Evolutionary conservation across 2,888 invertebrate genomes (phyloP).

Genomic region (Panopea generosa): DNA sequence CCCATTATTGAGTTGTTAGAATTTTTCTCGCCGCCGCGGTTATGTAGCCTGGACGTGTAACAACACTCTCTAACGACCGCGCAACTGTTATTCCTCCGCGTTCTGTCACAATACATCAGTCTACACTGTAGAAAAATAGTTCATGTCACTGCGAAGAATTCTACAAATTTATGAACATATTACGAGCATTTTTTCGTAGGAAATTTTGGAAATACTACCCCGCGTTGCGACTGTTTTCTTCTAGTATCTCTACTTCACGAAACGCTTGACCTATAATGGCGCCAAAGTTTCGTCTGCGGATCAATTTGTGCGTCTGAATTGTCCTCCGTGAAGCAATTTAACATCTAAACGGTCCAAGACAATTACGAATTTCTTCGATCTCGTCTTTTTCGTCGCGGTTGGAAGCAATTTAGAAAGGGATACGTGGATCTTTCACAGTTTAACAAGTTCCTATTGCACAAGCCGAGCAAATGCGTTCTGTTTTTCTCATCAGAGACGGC

Average conservation of each 20-base stretch:
- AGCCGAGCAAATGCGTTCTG: too few relatives aligned
- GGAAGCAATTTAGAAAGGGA: background rate
- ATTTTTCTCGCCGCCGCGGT: conserved; percentile 39
- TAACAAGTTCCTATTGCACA: too few relatives aligned
- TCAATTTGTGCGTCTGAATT: conserved; percentile 50
- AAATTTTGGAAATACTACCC: background rate
- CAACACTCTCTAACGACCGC: conserved; percentile 35
- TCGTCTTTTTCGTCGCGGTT: conserved; percentile 27
- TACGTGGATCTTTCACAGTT: too few relatives aligned
- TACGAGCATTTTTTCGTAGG: conserved; percentile 34
- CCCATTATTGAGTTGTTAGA: conserved; percentile 55
- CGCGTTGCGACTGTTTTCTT: background rate
- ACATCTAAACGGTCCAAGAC: conserved; percentile 43
- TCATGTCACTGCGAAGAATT: conserved; percentile 60
- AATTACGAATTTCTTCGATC: conserved; percentile 47
- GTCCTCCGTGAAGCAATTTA: conserved; percentile 32
- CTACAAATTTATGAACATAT: conserved; percentile 54
- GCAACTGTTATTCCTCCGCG: conserved; percentile 57
- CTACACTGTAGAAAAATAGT: conserved; percentile 58
- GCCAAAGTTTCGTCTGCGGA: conserved; percentile 57
- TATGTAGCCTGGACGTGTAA: conserved; percentile 33
- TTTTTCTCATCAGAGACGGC: too few relatives aligned
- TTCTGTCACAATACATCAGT: conserved; percentile 65
- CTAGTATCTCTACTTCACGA: conserved; percentile 27
- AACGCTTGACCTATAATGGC: conserved; percentile 62